Conservation (phyloP, 2,113 vertebrate species). For the Promerops cafer region DNA sequence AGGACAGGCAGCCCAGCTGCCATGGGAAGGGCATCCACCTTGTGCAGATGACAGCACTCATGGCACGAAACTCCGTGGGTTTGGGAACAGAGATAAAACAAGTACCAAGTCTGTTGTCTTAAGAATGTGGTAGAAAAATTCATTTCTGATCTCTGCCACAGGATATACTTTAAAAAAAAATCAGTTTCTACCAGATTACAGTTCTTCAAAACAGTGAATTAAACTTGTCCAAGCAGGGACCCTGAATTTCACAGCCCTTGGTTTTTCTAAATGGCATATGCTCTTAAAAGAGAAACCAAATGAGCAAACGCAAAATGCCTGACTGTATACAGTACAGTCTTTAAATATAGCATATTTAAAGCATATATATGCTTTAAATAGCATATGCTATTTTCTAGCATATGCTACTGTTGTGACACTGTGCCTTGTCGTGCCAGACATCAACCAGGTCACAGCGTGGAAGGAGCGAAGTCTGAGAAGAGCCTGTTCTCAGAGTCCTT, state of each 20-base stretch:
- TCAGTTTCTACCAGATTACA: not conserved
- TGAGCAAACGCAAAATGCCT: slow-evolving; percentile 9
- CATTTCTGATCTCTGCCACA: not conserved
- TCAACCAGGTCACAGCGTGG: not conserved
- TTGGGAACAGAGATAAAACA: not conserved
- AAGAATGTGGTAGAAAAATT: not conserved
- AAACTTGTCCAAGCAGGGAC: not conserved
- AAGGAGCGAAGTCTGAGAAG: not conserved
- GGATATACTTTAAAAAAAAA: not conserved
- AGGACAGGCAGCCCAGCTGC: not conserved
- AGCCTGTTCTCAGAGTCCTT: not conserved
- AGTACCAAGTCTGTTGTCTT: not conserved
- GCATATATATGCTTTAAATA: too few species aligned
- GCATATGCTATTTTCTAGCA: slow-evolving; percentile 3
- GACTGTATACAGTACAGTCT: not conserved
- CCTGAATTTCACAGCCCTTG: slow-evolving; percentile 2
- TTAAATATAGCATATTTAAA: too few species aligned
- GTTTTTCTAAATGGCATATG: slow-evolving; percentile 3
- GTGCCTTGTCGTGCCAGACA: not conserved
- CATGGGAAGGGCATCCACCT: not conserved
- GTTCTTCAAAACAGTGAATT: not conserved
- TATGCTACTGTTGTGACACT: slow-evolving; percentile 5
- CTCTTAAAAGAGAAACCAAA: slow-evolving; percentile 4
- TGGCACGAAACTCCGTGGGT: fast-evolving
- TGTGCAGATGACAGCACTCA: fast-evolving